Percentiles rank a stretch among this genome's conserved stretches.
phyloP scores from a whole-genome alignment of 2,888 invertebrate species.

The Calameuta pallipes region DNA sequence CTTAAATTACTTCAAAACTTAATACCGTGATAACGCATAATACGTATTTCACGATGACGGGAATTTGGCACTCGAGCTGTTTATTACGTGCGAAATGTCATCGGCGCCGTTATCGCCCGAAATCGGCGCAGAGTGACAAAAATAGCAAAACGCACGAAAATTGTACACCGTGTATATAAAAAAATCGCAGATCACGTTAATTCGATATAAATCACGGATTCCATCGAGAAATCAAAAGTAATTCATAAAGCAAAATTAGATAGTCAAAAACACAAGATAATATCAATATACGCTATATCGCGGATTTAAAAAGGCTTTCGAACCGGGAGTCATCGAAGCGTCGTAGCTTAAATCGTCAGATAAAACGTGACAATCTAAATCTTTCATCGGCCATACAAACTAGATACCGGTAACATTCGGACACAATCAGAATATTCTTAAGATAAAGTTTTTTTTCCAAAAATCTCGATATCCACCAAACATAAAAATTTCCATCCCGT shows the following conservation, averaged over 20 bases:
- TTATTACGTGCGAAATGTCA: neutral
- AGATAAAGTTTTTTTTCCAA: neutral
- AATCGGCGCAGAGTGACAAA: too few species aligned
- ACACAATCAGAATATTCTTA: neutral
- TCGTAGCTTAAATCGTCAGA: conserved; percentile 5
- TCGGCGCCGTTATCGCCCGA: too few species aligned
- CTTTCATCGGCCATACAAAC: neutral
- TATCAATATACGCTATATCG: neutral
- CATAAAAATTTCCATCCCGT: neutral
- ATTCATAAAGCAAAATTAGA: neutral
- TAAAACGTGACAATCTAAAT: conserved; percentile 2
- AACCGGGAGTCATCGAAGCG: neutral
- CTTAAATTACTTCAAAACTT: neutral
- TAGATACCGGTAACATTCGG: neutral
- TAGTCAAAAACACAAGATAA: neutral
- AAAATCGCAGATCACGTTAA: neutral
- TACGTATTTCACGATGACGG: neutral
- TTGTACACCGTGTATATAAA: neutral
- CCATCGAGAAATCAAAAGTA: neutral
- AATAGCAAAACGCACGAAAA: neutral
- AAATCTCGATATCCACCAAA: neutral
- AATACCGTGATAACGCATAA: neutral
- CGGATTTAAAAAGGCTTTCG: conserved; percentile 1
- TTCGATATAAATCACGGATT: neutral
- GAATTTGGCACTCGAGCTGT: neutral